Evolutionary conservation across 2,888 invertebrate species (phyloP), one percentile per base, ranked within the genome.

Genomic region (Mellilla xanthometata): DNA sequence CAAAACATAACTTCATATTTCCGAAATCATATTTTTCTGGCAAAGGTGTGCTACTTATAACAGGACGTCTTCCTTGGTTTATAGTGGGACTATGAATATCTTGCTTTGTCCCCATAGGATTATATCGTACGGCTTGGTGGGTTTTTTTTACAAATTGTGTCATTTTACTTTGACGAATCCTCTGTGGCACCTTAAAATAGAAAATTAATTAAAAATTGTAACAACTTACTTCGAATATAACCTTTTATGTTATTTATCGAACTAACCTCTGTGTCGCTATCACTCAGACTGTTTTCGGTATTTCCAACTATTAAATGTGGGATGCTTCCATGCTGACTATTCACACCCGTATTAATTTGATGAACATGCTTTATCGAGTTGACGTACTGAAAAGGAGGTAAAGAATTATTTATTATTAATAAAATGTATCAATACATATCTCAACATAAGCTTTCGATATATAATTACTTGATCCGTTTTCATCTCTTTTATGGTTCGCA

Each of bases 401-500:
- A 26, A 22, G 12, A 5, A 9, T 7, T 36, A 15, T 10, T 12
- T n/a, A n/a, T n/a, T n/a, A n/a, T n/a, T n/a, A n/a, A n/a, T n/a
- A n/a, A n/a, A n/a, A n/a, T n/a, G n/a, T n/a, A n/a, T n/a, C n/a
- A n/a, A n/a, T n/a, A n/a, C n/a, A n/a, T n/a, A n/a, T n/a, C n/a
- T n/a, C n/a, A n/a, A n/a, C n/a, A n/a, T n/a, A n/a, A n/a, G n/a
- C n/a, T n/a, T n/a, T n/a, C n/a, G n/a, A n/a, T 15, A 33, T 11
- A 10, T 6, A 50, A 59, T 54, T 55, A 79, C 79, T 62, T 68
- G 41, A 2, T 66, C 68, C 0, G 70, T 52, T 52, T 77, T 81
- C 62, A 80, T 71, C 45, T 78, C 72, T 34, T 72, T 75, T 34
- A 82, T 72, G 0, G 75, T 73, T 5, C 67, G 72, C 70, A 78